Conservation (phyloP, 1,140 invertebrate genomes). For the Sminthurides bifidus region DNA sequence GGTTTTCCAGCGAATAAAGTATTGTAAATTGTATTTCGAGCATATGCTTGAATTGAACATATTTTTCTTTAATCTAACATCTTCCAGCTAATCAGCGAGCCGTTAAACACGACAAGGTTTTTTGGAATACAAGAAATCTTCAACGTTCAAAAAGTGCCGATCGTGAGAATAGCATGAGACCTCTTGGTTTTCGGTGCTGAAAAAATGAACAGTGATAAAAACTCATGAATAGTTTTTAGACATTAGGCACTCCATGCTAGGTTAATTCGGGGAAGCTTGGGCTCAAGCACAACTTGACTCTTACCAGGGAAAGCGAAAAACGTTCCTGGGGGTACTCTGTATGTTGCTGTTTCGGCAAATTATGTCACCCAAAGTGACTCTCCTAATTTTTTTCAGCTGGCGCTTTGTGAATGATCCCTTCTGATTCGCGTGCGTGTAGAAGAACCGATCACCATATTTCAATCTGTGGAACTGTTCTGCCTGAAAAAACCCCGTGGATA, state of each 20-base stretch:
- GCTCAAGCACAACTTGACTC: too few relatives aligned
- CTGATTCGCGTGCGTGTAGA: conserved; percentile 45
- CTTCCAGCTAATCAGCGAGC: too few relatives aligned
- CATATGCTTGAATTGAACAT: too few relatives aligned
- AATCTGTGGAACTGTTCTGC: conserved; percentile 40
- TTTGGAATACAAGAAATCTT: too few relatives aligned
- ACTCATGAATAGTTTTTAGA: background rate
- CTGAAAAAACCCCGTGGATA: too few relatives aligned
- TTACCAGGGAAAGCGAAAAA: conserved; percentile 36
- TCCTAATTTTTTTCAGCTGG: conserved; percentile 47
- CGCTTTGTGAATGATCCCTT: conserved; percentile 40
- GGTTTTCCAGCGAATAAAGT: too few relatives aligned
- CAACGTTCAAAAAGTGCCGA: background rate
- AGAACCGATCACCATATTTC: conserved; percentile 41
- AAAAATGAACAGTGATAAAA: background rate
- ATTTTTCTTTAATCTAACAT: too few relatives aligned
- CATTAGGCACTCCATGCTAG: background rate
- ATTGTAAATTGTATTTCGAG: too few relatives aligned
- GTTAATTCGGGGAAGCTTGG: background rate
- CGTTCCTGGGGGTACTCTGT: conserved; percentile 37
- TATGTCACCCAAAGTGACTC: conserved; percentile 43
- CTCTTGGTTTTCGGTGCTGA: background rate
- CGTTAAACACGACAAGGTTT: too few relatives aligned
- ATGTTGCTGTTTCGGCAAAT: conserved; percentile 45
- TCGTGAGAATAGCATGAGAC: background rate